Base-by-base conservation (phyloP, 1,140 invertebrate species). In the Mercenaria mercenaria region DNA sequence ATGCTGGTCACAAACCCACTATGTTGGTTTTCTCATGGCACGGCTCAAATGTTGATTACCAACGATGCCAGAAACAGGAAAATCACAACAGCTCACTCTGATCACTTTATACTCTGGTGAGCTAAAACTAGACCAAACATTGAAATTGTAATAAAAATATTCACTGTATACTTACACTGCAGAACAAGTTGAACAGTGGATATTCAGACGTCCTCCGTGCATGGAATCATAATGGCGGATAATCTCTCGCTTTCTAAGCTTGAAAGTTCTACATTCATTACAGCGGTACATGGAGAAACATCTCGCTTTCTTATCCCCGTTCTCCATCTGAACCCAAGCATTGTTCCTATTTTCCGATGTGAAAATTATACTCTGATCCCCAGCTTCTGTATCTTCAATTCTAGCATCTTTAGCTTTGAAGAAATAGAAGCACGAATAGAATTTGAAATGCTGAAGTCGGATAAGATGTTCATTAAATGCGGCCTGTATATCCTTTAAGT, bases 121-220 rank as follows among this genome's bases (percentile, higher is more conserved):
- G n/a, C n/a, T n/a, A n/a, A n/a, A n/a, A n/a, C n/a, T n/a, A n/a
- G n/a, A n/a, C n/a, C n/a, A n/a, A n/a, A n/a, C n/a, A n/a, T n/a
- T n/a, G n/a, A n/a, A n/a, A n/a, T n/a, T n/a, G n/a, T n/a, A n/a
- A n/a, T n/a, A n/a, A n/a, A n/a, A n/a, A n/a, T n/a, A n/a, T n/a
- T n/a, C n/a, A n/a, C n/a, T n/a, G n/a, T n/a, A n/a, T 37, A 85
- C 83, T 85, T 85, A 85, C 83, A 74, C 43, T 34, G 83, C 83
- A 39, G 83, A 85, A 74, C 83, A 85, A 13, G 23, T 50, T 29
- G 61, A 15, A 85, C 83, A 85, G 29, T 67, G 50, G 20, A 72
- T 37, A 74, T 29, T 74, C 26, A 72, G 43, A 15, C 50, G 64
- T 34, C 64, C 61, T 43, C 83, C 50, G 50, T 88, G 86, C 4